These are phyloP conservation scores for Lanistes nyassanus DNA, from an alignment of 1,140 invertebrate species.

Conservation along the genomic window DNA sequence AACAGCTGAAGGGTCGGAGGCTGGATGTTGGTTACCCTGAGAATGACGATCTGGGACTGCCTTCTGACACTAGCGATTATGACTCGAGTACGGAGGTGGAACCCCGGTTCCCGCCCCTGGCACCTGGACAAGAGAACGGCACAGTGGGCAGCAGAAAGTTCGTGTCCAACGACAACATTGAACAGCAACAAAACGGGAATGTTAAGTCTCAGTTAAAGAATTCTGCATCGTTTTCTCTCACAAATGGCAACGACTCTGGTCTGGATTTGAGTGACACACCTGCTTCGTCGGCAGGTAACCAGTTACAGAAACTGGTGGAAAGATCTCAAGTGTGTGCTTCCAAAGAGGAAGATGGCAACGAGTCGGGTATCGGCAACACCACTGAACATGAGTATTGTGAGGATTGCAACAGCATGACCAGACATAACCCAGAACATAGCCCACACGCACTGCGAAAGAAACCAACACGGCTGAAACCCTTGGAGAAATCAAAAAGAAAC, in stretches of 20 bases:
- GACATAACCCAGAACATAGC: too few relatives aligned
- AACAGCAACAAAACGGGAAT: slow-evolving; percentile 13
- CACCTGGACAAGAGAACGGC: slow-evolving; percentile 33
- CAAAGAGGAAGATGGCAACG: too few relatives aligned
- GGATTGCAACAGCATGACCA: too few relatives aligned
- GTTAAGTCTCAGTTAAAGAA: too few relatives aligned
- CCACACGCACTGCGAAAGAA: too few relatives aligned
- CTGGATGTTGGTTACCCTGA: slow-evolving; percentile 48
- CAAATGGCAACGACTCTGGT: slow-evolving; percentile 49
- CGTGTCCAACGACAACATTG: slow-evolving; percentile 41
- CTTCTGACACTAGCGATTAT: slow-evolving; percentile 61
- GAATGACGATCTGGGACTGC: slow-evolving; percentile 38
- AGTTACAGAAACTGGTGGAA: neutral
- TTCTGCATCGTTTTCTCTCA: slow-evolving; percentile 22
- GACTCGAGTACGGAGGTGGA: slow-evolving; percentile 58
- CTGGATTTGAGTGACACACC: slow-evolving; percentile 46
- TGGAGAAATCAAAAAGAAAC: too few relatives aligned
- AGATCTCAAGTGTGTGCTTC: neutral
- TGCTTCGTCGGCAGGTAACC: neutral
- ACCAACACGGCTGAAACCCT: too few relatives aligned
- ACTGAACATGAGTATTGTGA: too few relatives aligned
- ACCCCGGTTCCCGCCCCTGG: slow-evolving; percentile 50
- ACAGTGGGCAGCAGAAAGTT: slow-evolving; percentile 24
- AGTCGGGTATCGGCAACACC: too few relatives aligned
- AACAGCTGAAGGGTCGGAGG: slow-evolving; percentile 42